Base-by-base conservation (phyloP, 2,113 vertebrate genomes). In the Ramphastos sulfuratus region DNA sequence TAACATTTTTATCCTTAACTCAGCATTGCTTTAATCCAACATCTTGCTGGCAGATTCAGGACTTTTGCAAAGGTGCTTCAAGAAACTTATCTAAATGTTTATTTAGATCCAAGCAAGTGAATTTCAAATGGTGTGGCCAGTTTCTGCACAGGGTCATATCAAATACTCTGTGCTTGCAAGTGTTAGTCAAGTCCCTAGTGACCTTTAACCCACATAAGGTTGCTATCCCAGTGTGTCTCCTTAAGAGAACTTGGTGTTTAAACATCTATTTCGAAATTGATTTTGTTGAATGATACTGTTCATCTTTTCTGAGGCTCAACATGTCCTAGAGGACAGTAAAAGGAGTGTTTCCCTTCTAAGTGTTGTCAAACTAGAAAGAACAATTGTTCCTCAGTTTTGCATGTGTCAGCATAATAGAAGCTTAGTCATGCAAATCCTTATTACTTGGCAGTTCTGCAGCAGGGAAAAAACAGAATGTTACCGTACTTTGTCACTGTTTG, bases 341-440 rank as follows among this genome's bases (percentile, higher is more conserved):
- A 83, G 87, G 89, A 94, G 50, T 89, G 92, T 91, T 97, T 96
- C 72, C 86, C 75, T 95, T 97, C 96, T 93, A 90, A 96, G 81
- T 28, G 31, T 95, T 96, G 95, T 97, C 96, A 94, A 87, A 93
- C 13, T 15, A 83, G 93, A 91, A 95, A 93, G 92, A 94, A 67
- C 66, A 85, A 87, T 89, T 89, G 93, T 93, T 88, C 56, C 71
- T 90, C 90, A 20, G 28, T 97, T 97, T 96, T 97, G 94, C 92
- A 79, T 95, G 86, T 90, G 94, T 97, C 97, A 97, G 97, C 91
- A 5, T 42, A 89, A 93, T 70, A 89, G 94, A 96, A 94, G 95
- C 93, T 96, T 97, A 97, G 96, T 97, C 97, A 97, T 97, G 97
- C 96, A 97, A 98, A 97, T 97, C 95, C 95, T 89, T 97, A 92